Conservation (phyloP, 2,113 vertebrate species). For the Amazona guildingii region DNA sequence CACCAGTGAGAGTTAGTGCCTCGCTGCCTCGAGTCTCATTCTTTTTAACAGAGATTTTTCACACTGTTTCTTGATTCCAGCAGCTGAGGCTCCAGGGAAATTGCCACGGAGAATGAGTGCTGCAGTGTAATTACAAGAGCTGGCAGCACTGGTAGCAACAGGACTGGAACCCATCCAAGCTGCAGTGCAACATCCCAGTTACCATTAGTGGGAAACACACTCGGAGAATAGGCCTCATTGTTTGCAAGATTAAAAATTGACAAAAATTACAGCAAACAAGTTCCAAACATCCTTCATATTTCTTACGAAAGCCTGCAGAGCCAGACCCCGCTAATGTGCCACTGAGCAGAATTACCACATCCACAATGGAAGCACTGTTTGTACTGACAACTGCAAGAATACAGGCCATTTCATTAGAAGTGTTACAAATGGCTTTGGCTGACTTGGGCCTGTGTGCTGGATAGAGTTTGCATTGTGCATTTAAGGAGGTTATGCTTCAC, state of each 20-base stretch:
- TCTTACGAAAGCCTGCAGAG: not conserved
- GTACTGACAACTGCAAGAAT: not conserved
- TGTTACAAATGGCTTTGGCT: not conserved
- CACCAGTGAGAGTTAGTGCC: not conserved
- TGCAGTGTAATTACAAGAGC: not conserved
- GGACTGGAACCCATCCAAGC: not conserved
- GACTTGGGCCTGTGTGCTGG: not conserved
- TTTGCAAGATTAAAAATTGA: not conserved
- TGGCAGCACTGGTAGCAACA: not conserved
- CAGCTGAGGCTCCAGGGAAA: not conserved
- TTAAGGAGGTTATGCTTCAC: not conserved
- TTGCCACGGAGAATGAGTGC: not conserved
- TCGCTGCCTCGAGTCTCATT: fast-evolving
- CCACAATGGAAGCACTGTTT: not conserved
- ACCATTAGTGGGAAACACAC: not conserved
- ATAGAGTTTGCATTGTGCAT: not conserved
- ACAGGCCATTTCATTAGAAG: not conserved
- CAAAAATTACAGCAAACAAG: slow-evolving; percentile 21
- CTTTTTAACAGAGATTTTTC: not conserved
- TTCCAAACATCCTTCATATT: not conserved
- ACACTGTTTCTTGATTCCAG: not conserved
- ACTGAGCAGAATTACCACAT: not conserved
- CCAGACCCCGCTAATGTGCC: not conserved
- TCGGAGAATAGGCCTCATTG: not conserved
- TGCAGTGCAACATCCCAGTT: not conserved